Percentiles rank a stretch among this genome's conserved stretches.
Evolutionary conservation across 2,888 invertebrate species (phyloP).

Genomic region (Tanytarsus gracilentus): DNA sequence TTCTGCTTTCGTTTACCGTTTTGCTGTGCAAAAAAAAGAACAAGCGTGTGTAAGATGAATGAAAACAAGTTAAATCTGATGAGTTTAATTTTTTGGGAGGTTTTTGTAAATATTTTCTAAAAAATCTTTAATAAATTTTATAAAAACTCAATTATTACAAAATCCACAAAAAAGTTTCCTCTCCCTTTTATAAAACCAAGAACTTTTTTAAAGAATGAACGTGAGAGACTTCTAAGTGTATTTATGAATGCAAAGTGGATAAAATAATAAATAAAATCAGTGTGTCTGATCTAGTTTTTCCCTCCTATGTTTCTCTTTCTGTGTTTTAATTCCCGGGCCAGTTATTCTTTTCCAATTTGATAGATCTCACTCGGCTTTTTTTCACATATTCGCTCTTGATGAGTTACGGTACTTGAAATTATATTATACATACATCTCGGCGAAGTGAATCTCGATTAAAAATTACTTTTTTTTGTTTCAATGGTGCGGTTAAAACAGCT

Average conservation of each 20-base stretch:
- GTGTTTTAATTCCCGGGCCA: slow-evolving; percentile 5
- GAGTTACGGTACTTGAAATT: slow-evolving; percentile 11
- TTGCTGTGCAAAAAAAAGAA: background rate
- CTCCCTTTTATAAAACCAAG: too few species aligned
- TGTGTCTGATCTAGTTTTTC: slow-evolving; percentile 11
- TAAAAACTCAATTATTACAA: too few species aligned
- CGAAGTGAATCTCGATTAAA: too few species aligned
- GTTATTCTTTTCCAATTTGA: slow-evolving; percentile 4
- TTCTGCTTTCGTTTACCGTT: slow-evolving; percentile 4
- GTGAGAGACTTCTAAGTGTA: background rate
- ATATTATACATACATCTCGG: background rate
- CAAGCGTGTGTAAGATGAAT: too few species aligned
- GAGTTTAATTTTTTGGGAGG: too few species aligned
- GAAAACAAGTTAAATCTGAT: too few species aligned
- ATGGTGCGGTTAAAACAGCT: too few species aligned
- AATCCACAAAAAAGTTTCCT: too few species aligned
- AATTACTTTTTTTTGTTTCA: too few species aligned
- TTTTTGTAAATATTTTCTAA: too few species aligned
- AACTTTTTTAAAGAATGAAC: too few species aligned
- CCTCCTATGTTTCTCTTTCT: background rate
- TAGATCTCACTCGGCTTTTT: slow-evolving; percentile 4
- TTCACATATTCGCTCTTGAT: background rate
- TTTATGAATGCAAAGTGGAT: background rate
- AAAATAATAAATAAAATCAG: slow-evolving; percentile 2
- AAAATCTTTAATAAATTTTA: too few species aligned